These are phyloP conservation scores for Astreopora myriophthalma DNA, from an alignment of 64 coral and sea anemone genomes.

Conservation along the genomic window DNA sequence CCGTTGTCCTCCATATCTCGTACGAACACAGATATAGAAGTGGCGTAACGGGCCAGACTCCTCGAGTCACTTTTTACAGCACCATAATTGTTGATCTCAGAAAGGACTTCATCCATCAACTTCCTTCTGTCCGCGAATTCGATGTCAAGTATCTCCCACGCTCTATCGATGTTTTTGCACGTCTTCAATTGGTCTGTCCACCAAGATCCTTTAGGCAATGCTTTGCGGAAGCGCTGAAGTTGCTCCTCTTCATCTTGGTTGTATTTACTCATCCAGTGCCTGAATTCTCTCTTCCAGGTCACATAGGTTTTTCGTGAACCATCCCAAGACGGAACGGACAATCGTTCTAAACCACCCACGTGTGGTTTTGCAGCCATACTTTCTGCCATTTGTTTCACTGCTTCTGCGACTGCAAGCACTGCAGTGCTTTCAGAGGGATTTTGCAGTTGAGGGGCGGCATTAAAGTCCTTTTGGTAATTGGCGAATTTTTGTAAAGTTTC, in stretches of 20 bases:
- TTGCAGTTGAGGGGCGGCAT: too few relatives aligned
- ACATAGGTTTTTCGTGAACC: constrained; percentile 24
- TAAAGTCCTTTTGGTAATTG: constrained; percentile 70
- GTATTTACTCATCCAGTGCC: constrained; percentile 45
- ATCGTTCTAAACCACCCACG: constrained; percentile 44
- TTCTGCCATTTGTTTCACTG: constrained; percentile 71
- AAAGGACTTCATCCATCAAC: constrained; percentile 57
- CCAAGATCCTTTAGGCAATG: constrained; percentile 34
- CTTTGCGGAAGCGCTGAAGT: constrained; percentile 23
- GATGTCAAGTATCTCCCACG: constrained; percentile 53
- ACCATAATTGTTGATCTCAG: background rate
- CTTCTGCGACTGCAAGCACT: constrained; percentile 49
- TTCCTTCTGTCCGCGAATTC: constrained; percentile 55
- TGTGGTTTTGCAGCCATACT: constrained; percentile 53
- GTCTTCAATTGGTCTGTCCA: constrained; percentile 24
- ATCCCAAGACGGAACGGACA: constrained; percentile 65
- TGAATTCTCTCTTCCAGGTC: constrained; percentile 69
- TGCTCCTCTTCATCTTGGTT: constrained; percentile 41
- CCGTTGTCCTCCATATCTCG: constrained; percentile 63
- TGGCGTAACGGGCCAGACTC: background rate
- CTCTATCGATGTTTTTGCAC: background rate
- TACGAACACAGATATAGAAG: background rate
- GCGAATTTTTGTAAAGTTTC: constrained; percentile 78
- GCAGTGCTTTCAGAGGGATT: constrained; percentile 9
- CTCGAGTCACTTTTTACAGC: constrained; percentile 19